Percentiles rank a stretch among this genome's conserved stretches.
Conservation (phyloP, 1,140 invertebrate genomes). For the Ruditapes philippinarum region DNA sequence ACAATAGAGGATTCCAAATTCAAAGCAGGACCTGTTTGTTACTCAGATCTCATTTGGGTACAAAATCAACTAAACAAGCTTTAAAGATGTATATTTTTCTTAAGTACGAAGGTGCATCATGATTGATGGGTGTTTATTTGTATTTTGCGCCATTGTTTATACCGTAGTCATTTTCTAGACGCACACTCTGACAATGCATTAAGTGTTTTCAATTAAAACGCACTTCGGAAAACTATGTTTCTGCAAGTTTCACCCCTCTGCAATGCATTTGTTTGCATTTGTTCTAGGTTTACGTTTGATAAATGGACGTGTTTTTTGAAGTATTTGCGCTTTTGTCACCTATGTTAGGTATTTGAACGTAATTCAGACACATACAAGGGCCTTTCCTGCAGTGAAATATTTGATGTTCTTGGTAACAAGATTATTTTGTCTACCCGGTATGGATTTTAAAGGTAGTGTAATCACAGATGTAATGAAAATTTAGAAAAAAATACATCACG, state of each 20-base stretch:
- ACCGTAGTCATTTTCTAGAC: neutral
- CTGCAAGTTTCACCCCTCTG: slow-evolving; percentile 13
- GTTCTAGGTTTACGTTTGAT: slow-evolving; percentile 36
- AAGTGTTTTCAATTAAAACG: slow-evolving; percentile 22
- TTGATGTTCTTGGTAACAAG: neutral
- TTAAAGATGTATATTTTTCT: neutral
- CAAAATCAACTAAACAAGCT: no score
- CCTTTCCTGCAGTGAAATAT: slow-evolving; percentile 17
- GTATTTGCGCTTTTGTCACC: slow-evolving; percentile 50
- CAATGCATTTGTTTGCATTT: slow-evolving; percentile 1
- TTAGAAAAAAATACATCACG: no score
- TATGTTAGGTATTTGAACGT: neutral
- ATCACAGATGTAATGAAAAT: no score
- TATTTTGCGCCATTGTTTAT: neutral
- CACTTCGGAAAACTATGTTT: slow-evolving; percentile 12
- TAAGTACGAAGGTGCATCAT: neutral
- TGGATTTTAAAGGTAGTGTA: neutral
- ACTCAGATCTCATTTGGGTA: no score
- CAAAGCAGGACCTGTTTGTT: no score
- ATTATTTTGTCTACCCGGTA: slow-evolving; percentile 9
- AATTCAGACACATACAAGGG: slow-evolving; percentile 48
- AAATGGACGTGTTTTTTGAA: slow-evolving; percentile 51
- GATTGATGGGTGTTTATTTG: neutral
- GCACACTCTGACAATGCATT: neutral
- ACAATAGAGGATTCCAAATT: no score